phyloP scores from a whole-genome alignment of 1,140 invertebrate species.

The Rhagoletis pomonella region DNA sequence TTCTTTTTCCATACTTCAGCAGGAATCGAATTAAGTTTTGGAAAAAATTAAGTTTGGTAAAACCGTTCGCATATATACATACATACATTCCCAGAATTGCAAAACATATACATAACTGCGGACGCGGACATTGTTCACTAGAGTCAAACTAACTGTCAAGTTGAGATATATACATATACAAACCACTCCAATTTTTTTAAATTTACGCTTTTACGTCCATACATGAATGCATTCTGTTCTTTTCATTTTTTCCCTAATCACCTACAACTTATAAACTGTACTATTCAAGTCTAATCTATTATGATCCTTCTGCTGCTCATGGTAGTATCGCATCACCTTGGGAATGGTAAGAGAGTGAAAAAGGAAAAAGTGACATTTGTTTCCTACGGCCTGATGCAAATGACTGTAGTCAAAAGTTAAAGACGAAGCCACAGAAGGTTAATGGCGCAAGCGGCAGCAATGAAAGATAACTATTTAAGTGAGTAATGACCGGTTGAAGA shows the following conservation, averaged over 20 bases:
- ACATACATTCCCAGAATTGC: too few species aligned
- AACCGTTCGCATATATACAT: too few species aligned
- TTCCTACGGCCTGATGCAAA: background rate
- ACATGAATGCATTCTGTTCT: too few species aligned
- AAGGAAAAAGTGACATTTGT: constrained; percentile 28
- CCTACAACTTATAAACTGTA: constrained; percentile 27
- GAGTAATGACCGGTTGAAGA: background rate
- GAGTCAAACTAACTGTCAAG: too few species aligned
- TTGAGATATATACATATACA: too few species aligned
- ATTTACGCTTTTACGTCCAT: too few species aligned
- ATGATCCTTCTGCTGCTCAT: background rate
- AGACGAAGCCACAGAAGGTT: background rate
- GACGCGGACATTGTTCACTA: too few species aligned
- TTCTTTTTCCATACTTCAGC: too few species aligned
- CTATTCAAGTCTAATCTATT: background rate
- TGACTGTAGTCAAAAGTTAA: constrained; percentile 28
- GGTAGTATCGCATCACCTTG: background rate
- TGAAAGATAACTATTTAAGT: background rate
- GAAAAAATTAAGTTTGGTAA: too few species aligned
- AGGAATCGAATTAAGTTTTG: too few species aligned
- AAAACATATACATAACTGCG: too few species aligned
- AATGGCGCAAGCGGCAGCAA: background rate
- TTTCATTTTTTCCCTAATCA: constrained; percentile 8
- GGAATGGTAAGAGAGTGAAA: background rate
- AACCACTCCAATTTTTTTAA: too few species aligned